Base-by-base conservation (phyloP, 1,140 invertebrate species). In the Bombus terrestris region DNA sequence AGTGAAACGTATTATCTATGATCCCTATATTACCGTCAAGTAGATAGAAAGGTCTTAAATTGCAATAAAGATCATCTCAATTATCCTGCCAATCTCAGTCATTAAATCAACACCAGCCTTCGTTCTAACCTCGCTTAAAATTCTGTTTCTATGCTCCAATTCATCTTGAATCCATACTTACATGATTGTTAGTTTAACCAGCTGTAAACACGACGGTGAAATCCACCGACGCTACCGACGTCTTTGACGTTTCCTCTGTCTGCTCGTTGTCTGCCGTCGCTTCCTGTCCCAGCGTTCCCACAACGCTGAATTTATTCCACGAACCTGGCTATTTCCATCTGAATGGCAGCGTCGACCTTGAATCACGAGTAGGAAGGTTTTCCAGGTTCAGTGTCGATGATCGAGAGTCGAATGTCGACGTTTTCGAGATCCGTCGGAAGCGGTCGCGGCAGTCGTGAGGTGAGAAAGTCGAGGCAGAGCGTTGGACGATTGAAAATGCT, bases 91-190 rank as follows among this genome's bases (percentile, higher is more conserved):
- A 28, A 41, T 13, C 25, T 13, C 6, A 13, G 41, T 15, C 39
- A 13, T n/a, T n/a, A 8, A 72, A 25, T 72, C 28, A 15, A 41
- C 28, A 6, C 10, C 25, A 28, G 1, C 10, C 5, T 28, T n/a
- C 12, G 25, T 13, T 41, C 5, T 15, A 41, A 35, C n/a, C 25
- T 22, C 10, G 32, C 15, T 37, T 12, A 1, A 53, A 93, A 93
- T 92, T 94, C 93, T 91, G 94, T 93, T 28, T 53, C 89, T 90
- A 94, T 92, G 90, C 86, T 68, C 90, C 74, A 90, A 74, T 88
- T 86, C 85, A 89, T 79, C 87, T 91, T 43, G 69, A 75, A 87
- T 82, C 85, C 12, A 90, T 74, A 86, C 93, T 90, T 91, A 94
- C 92, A 93, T 93, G 92, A 86, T 84, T 68, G 57, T 87, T 90